Conservation (phyloP, 2,797 vertebrate genomes). For the Acanthopagrus latus region DNA sequence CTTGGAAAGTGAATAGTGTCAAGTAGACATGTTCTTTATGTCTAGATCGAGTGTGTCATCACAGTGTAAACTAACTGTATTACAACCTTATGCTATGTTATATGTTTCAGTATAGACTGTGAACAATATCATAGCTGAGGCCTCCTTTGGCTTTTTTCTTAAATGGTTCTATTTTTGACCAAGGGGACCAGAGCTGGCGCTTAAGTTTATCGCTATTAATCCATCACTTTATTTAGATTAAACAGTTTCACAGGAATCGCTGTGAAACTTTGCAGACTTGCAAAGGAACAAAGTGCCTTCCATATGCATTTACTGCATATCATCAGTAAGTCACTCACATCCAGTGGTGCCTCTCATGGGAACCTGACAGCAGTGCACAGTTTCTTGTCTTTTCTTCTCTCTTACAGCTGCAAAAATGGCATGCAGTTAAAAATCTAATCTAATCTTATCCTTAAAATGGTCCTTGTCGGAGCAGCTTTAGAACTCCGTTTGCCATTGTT, state of each 20-base stretch:
- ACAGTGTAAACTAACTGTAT: background rate
- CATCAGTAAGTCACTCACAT: background rate
- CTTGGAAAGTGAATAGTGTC: constrained; percentile 4
- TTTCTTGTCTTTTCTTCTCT: background rate
- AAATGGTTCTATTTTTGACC: background rate
- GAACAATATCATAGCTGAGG: background rate
- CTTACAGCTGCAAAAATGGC: background rate
- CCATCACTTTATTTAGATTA: background rate
- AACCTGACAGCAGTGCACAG: background rate
- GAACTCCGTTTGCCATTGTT: background rate
- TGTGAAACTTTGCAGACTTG: background rate
- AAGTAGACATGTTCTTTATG: background rate
- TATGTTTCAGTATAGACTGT: background rate
- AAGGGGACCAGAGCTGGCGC: background rate
- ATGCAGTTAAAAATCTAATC: background rate
- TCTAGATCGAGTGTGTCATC: background rate
- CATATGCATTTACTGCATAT: background rate
- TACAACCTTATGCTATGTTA: background rate
- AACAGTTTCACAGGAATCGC: too few relatives aligned
- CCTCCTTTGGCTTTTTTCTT: background rate
- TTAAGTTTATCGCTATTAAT: constrained; percentile 1
- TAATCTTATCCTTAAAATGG: background rate
- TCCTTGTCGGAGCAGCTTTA: background rate
- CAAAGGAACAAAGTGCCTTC: too few relatives aligned
- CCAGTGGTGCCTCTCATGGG: background rate